Base-by-base conservation (phyloP, 2,888 invertebrate species). In the Habrosyne pyritoides region DNA sequence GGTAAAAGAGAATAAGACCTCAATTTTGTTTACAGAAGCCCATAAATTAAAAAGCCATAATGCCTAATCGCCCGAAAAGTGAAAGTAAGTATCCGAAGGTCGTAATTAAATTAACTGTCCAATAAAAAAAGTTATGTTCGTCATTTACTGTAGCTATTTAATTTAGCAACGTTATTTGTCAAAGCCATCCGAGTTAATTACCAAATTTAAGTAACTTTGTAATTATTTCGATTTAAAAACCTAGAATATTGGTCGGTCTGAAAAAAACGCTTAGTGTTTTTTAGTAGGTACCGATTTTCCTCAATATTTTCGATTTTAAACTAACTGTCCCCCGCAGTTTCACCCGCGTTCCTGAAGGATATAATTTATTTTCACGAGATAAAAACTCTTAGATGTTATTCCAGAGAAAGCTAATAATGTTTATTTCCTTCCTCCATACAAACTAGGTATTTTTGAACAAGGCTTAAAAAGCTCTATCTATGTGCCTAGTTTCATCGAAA, bases 91-190 rank as follows among this genome's bases (percentile, higher is more conserved):
- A 36, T 36, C 14, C 42, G 42, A 8, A 42, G 42, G 42, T 42
- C 42, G 42, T 42, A 42, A 42, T 42, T 42, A 42, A 42, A 42
- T 42, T 42, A 42, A 42, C 42, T 42, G 42, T 42, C 42, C 8
- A 42, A 42, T 42, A 42, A 18, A 42, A 42, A 42, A 8, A 18
- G 5, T 42, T 1, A 42, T 42, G 42, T 18, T 42, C 42, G 18
- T 42, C 42, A 42, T 42, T 42, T 42, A 18, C 42, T 18, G 42
- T 42, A 42, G 18, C 42, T 6, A 36, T 18, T 42, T 42, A 42
- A 42, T 42, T 42, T 42, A 18, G 42, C 42, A 42, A 42, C 14
- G 18, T 42, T 42, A 42, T 42, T 42, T 42, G 42, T 42, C 42
- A 18, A 42, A 42, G 14, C 18, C 18, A 4, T 33, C 33, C n/a